Base-by-base conservation (phyloP, 2,113 vertebrate genomes). In the Onychostruthus taczanowskii region DNA sequence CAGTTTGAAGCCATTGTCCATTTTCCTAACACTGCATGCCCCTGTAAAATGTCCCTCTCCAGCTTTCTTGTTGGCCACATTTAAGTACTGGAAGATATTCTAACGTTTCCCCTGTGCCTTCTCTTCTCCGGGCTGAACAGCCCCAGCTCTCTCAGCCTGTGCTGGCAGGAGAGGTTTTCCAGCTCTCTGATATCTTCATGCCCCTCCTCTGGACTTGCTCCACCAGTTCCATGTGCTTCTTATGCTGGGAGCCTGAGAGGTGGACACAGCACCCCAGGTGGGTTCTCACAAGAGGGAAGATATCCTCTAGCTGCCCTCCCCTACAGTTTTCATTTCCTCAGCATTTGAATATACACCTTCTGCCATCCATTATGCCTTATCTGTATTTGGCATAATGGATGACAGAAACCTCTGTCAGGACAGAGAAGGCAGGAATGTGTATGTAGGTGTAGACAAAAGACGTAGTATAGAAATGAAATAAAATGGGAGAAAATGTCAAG, bases 401-500 rank as follows among this genome's bases (percentile, higher is more conserved):
- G 26, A 26, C 55, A 77, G 87, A 84, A 94, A 63, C 6, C 9
- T 55, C 17, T 58, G 46, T 9, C 23, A 70, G 23, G n/a, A 43
- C 21, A 55, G 17, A 44, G 67, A 76, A 85, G 9, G 53, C 2
- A 7, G 11, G 8, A 56, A 62, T 21, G 26, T 61, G 22, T 27
- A 66, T 31, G 35, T 41, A 77, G 15, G 10, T 63, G 41, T 30
- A 63, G 47, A 28, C 7, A 81, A 59, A 84, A 92, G 5, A 70
- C 0, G 0, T 33, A 46, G 9, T 16, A 67, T 4, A 49, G 47
- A 79, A 78, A 68, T 35, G 4, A 44, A 78, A 77, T 26, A 31
- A 19, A 62, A 35, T 3, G 1, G 3, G 7, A 3, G 1, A 1
- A 43, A 41, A 50, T 16, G 6, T 58, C 2, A 10, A 16, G 7